A percentile compares a stretch with the other conserved stretches of the same genome.
These are phyloP conservation scores for Trichonephila clavata DNA, from an alignment of 1,140 invertebrate species.

Conservation along the genomic window DNA sequence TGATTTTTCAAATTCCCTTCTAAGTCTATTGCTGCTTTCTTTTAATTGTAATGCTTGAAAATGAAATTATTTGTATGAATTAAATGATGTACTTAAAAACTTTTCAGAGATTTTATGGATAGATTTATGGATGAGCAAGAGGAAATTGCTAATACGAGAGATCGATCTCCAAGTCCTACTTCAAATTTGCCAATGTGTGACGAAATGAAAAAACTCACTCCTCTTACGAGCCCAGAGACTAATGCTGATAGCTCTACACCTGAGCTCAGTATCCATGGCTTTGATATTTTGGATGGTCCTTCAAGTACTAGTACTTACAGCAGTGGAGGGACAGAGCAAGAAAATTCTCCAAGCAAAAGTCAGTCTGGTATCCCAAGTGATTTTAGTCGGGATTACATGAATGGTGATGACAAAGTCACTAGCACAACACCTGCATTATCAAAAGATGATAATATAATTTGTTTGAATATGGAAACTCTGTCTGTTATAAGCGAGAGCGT, in stretches of 20 bases:
- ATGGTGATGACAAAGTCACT: slow-evolving; percentile 65
- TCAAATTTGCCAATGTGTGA: slow-evolving; percentile 60
- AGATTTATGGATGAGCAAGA: slow-evolving; percentile 92
- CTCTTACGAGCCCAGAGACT: slow-evolving; percentile 65
- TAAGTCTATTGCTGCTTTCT: too few species aligned
- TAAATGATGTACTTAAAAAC: too few species aligned
- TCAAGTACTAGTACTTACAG: slow-evolving; percentile 68
- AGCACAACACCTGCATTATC: slow-evolving; percentile 65
- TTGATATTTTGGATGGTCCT: slow-evolving; percentile 70
- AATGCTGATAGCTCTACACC: slow-evolving; percentile 73
- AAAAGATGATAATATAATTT: slow-evolving; percentile 63
- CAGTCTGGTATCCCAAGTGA: slow-evolving; percentile 59
- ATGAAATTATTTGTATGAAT: too few species aligned
- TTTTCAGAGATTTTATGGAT: slow-evolving; percentile 91
- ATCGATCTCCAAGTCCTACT: slow-evolving; percentile 72
- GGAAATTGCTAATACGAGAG: slow-evolving; percentile 53
- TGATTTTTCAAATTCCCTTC: too few species aligned
- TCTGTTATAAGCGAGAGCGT: slow-evolving; percentile 66
- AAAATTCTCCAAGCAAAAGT: slow-evolving; percentile 38
- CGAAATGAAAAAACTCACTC: slow-evolving; percentile 62
- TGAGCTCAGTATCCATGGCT: slow-evolving; percentile 55
- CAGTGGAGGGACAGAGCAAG: slow-evolving; percentile 39
- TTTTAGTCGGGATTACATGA: slow-evolving; percentile 60
- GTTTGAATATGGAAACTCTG: slow-evolving; percentile 59
- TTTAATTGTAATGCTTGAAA: too few species aligned